These are phyloP conservation scores for Hippoglossus stenolepis DNA, from an alignment of 2,113 vertebrate genomes.

Conservation along the genomic window DNA sequence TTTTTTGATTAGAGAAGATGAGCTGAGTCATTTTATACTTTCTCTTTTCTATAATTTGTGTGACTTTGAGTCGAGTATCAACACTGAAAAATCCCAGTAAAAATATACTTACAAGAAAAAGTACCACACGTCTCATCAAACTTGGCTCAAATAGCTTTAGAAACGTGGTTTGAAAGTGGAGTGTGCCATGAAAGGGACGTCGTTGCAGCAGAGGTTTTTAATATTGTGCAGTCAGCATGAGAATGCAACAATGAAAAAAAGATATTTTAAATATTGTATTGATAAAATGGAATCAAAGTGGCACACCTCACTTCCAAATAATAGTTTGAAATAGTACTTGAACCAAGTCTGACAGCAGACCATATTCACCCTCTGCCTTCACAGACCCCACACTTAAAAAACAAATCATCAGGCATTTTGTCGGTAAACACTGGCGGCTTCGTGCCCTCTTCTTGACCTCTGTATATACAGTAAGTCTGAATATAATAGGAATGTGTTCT, in stretches of 20 bases:
- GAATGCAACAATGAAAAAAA: not conserved
- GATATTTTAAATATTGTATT: not conserved
- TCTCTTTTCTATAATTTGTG: not conserved
- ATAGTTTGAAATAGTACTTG: constrained; percentile 8
- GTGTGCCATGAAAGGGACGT: not conserved
- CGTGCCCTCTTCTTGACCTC: not conserved
- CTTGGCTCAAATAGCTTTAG: constrained; percentile 6
- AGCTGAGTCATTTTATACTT: not conserved
- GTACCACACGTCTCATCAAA: not conserved
- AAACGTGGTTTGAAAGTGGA: not conserved
- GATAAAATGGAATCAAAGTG: not conserved
- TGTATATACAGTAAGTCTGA: not conserved
- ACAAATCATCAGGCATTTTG: constrained; percentile 51
- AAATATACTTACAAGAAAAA: not conserved
- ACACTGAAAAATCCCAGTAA: constrained; percentile 1
- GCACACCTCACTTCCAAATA: not conserved
- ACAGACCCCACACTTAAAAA: constrained; percentile 2
- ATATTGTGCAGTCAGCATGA: not conserved
- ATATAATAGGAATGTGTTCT: constrained; percentile 18
- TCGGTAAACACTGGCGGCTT: constrained; percentile 4
- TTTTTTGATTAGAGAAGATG: not conserved
- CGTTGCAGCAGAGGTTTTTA: not conserved
- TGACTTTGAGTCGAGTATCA: not conserved
- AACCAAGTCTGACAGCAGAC: constrained; percentile 19
- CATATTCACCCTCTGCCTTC: not conserved